Percentiles rank a stretch among this genome's conserved stretches.
Conservation (phyloP, 2,888 invertebrate genomes). For the Chelonus formosanus region DNA sequence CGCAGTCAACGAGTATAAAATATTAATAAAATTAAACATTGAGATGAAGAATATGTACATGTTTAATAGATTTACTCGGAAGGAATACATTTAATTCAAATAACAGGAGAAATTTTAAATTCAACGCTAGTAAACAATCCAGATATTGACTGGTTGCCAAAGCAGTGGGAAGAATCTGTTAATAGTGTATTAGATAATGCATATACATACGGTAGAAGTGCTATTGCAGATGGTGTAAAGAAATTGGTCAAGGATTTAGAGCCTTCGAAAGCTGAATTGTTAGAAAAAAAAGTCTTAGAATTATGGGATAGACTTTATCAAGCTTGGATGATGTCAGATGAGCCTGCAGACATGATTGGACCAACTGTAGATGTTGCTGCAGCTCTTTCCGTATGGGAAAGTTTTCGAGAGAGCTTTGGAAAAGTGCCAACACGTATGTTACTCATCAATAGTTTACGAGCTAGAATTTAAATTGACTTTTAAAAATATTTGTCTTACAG, state of each 20-base stretch:
- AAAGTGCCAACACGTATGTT: slow-evolving; percentile 75
- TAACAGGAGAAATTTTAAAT: slow-evolving; percentile 88
- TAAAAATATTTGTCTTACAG: slow-evolving; percentile 63
- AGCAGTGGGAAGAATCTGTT: slow-evolving; percentile 83
- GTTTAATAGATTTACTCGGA: slow-evolving; percentile 85
- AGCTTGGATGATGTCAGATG: slow-evolving; percentile 84
- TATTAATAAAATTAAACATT: background rate
- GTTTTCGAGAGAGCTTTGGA: slow-evolving; percentile 75
- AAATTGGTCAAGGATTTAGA: slow-evolving; percentile 83
- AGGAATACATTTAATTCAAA: slow-evolving; percentile 88
- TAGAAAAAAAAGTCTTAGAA: slow-evolving; percentile 89
- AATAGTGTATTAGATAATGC: slow-evolving; percentile 93
- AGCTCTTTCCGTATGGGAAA: slow-evolving; percentile 78
- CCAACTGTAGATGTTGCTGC: slow-evolving; percentile 80
- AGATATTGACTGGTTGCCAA: slow-evolving; percentile 80
- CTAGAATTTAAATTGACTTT: slow-evolving; percentile 50
- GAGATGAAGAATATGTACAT: background rate
- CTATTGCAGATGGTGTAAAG: slow-evolving; percentile 86
- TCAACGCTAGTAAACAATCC: slow-evolving; percentile 90
- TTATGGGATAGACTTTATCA: slow-evolving; percentile 95
- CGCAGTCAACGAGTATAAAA: background rate
- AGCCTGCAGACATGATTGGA: slow-evolving; percentile 69
- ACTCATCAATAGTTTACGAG: slow-evolving; percentile 40
- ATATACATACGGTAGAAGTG: slow-evolving; percentile 90
- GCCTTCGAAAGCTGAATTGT: slow-evolving; percentile 79